Evolutionary conservation across 2,113 vertebrate genomes (phyloP), one percentile per base, ranked within the genome.

Genomic region (Crocuta crocuta): DNA sequence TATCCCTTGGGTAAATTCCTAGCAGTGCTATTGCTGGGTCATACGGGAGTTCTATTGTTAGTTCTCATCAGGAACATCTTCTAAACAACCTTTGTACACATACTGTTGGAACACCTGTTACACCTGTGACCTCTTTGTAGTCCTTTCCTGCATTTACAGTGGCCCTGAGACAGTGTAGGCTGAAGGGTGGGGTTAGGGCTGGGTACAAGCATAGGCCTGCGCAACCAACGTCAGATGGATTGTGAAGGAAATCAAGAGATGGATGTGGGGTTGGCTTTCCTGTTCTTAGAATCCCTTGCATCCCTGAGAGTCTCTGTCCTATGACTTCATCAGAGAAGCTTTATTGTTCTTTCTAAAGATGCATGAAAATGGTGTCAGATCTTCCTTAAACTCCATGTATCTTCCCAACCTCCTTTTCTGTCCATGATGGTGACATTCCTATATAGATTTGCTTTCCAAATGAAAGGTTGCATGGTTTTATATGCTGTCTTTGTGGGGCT

Each of bases 201-300:
- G 0, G 2, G 33, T 58, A 13, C 35, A 16, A 31, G 28, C 19
- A 2, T 21, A 11, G 21, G n/a, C 48, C 33, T 21, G 2, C 43
- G 28, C 35, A 11, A 0, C 50, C 21, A 4, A 12, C 13, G 0
- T 80, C 39, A 48, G 23, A 15, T 13, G 26, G 45, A 28, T 19
- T 39, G 24, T 7, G 21, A 70, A 73, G 78, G 71, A 53, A 50
- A 65, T 48, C n/a, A 53, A 31, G 80, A 39, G 17, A 11, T 19
- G 26, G 26, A 55, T 43, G 48, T 33, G 26, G 17, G 1, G 2
- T 33, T 16, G 3, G 13, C 33, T 48, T 58, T 0, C 0, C 21
- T 23, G 50, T 53, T n/a, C 35, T 39, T 39, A 68, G 8, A 13
- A 7, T 35, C 50, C 50, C 28, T 45, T 31, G 50, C 19, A n/a